Evolutionary conservation across 2,797 vertebrate genomes (phyloP), one percentile per base, ranked within the genome.

Genomic region (Pteropus rufus): DNA sequence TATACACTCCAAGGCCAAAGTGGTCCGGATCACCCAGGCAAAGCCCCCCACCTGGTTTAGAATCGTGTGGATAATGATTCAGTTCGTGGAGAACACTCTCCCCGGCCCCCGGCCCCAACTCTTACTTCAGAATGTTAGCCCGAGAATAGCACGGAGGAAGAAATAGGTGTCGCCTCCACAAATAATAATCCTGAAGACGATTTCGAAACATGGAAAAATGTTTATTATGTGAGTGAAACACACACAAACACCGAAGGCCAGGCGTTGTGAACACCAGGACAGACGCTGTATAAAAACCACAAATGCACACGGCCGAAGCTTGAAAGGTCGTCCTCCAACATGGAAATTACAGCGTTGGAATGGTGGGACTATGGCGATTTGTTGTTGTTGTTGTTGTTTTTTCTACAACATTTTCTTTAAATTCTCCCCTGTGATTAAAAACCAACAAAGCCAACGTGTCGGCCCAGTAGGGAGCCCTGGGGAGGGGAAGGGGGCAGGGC

Each of bases 321-420:
- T 29, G 70, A 8, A 49, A 77, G 91, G 82, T 31, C 10, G 46
- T 41, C 65, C 93, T 94, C 83, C 23, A 2, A 46, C 72, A n/a
- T 69, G 93, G 58, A 92, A 87, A 97, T 84, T 58, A 93, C 0
- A 93, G 93, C 14, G 14, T 80, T 16, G 10, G 82, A 34, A 58
- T n/a, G 81, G 76, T 44, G 41, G 95, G 62, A 67, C 90, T 8
- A 56, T 0, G 15, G 64, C 34, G 94, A 97, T 97, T 89, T 97
- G 96, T 93, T 46, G 11, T 46, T 46, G 46, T 46, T 41, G 41
- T 46, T 46, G 11, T 46, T 46, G 95, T 89, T 93, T 95, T 94
- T 97, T 97, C 96, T 95, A 86, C 92, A 82, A 91, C 93, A 91
- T 97, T 98, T 97, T 98, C 96, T 97, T 96, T 92, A 86, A 95